Percentiles rank a stretch among this genome's conserved stretches.
Conservation (phyloP, 1,140 invertebrate species). For the Medauroidea extradentata region DNA sequence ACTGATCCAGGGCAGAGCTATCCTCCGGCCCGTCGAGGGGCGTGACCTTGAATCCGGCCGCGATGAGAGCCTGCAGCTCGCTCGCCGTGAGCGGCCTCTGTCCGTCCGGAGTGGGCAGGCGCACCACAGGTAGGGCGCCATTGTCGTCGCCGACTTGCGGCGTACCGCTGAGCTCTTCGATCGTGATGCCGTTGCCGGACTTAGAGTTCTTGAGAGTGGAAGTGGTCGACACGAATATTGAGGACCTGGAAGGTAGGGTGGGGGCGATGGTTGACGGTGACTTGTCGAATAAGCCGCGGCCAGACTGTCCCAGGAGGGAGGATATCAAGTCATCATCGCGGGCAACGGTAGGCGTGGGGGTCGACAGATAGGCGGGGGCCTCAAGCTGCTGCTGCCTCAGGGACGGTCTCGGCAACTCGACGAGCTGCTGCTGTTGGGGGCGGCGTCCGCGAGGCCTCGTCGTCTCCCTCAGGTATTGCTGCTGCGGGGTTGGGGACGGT, state of each 20-base stretch:
- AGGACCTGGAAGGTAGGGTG: slow-evolving; percentile 1
- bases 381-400: background rate
- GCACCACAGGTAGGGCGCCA: slow-evolving; percentile 13
- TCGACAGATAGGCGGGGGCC: background rate
- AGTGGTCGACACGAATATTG: background rate
- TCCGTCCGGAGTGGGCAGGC: slow-evolving; percentile 10
- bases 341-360: background rate
- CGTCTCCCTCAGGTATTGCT: slow-evolving; percentile 9
- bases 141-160: background rate
- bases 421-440: background rate
- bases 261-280: background rate
- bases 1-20: background rate
- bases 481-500: background rate
- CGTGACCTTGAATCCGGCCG: slow-evolving; percentile 12
- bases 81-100: slow-evolving; percentile 13
- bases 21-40: slow-evolving; percentile 1
- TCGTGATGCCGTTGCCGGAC: background rate
- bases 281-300: background rate
- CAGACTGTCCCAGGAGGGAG: background rate
- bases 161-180: background rate
- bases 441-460: background rate
- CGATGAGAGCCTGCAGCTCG: slow-evolving; percentile 15
- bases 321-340: background rate
- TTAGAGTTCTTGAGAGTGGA: background rate
- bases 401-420: background rate